Evolutionary conservation across 1,140 invertebrate genomes (phyloP), one percentile per base, ranked within the genome.

Genomic region (Drosophila tristis): DNA sequence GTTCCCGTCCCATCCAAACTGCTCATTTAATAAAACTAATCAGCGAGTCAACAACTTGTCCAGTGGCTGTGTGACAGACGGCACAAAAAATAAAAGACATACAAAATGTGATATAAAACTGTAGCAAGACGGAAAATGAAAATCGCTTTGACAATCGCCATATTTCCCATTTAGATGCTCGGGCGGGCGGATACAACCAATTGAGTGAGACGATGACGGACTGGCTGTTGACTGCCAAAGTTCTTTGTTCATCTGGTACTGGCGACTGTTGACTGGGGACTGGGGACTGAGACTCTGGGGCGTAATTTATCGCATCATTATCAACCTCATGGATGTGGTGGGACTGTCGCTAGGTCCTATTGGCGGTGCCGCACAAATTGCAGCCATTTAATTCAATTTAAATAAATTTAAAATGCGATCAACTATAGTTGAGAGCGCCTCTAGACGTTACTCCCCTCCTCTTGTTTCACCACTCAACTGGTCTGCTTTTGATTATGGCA

Each of bases 301-400:
- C 61, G 67, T 78, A 78, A 80, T 80, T 80, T 62, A 80, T 80
- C 66, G 68, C 59, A 81, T 77, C 67, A 80, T 80, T 86, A 74
- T 80, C 67, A 58, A 65, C 65, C 48, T 47, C 61, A 53, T 39
- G 50, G 60, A 54, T 20, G 20, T 20, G 65, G 26, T 29, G 67
- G 57, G 77, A 66, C 61, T 70, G 64, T 70, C 64, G 66, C 66
- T 68, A 51, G 55, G 65, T 72, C 71, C 56, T 63, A 67, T 74
- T 70, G 75, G 78, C 78, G 78, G 59, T 81, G 76, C 78, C 78
- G 62, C 66, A 64, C 65, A 86, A 86, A 87, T 86, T 86, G 82
- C 78, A 87, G 82, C 82, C 82, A 86, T 87, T 86, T 86, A 86
- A 86, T 86, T 86, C 82, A 86, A 86, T 86, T 86, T 87, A 86